phyloP scores from a whole-genome alignment of 1,140 invertebrate species.

The Fopius arisanus region DNA sequence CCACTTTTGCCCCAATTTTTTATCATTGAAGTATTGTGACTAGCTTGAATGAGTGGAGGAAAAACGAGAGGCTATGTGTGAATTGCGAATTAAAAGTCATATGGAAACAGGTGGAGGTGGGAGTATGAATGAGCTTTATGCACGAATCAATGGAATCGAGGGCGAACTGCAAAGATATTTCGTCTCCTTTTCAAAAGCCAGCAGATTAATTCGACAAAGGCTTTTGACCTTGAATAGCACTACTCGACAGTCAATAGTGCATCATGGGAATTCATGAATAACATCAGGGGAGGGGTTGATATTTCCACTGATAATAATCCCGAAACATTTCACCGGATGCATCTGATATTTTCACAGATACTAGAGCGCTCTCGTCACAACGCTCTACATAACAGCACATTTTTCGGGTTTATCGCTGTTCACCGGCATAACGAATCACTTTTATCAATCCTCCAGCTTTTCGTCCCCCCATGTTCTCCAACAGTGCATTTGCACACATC shows the following conservation, averaged over 20 bases:
- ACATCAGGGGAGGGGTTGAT: not conserved
- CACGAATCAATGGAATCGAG: constrained; percentile 6
- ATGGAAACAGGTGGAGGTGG: not conserved
- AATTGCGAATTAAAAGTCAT: not conserved
- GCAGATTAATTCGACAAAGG: not conserved
- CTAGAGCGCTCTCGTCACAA: not conserved
- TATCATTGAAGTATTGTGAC: not conserved
- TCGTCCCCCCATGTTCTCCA: not conserved
- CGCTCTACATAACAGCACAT: not conserved
- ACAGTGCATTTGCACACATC: not conserved
- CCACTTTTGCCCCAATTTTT: not conserved
- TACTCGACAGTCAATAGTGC: not conserved
- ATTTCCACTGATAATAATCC: not conserved
- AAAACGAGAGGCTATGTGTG: not conserved
- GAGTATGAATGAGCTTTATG: not conserved
- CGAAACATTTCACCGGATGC: not conserved
- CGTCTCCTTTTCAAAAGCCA: not conserved
- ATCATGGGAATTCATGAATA: not conserved
- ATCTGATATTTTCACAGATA: not conserved
- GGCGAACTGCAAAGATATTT: constrained; percentile 1
- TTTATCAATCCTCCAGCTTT: constrained; percentile 33
- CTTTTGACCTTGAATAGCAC: not conserved
- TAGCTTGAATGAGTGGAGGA: not conserved
- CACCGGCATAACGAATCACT: constrained; percentile 32
- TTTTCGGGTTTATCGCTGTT: constrained; percentile 32